These are phyloP conservation scores for Morpho helenor DNA, from an alignment of 2,888 invertebrate species.

Conservation along the genomic window DNA sequence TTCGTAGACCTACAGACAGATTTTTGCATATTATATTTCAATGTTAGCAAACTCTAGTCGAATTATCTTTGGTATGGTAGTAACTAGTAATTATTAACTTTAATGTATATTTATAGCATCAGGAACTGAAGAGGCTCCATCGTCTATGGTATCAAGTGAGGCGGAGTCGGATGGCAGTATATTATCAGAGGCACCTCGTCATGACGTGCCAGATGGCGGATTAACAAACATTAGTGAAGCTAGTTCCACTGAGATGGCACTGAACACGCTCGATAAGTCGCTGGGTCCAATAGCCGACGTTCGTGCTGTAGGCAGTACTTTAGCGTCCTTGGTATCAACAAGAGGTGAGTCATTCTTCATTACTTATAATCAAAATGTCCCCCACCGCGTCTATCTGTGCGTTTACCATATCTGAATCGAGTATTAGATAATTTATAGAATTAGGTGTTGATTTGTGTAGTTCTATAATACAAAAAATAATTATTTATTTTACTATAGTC, in stretches of 20 bases:
- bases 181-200: conserved; percentile 50
- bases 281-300: conserved; percentile 43
- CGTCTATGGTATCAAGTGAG: conserved; percentile 71
- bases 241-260: conserved; percentile 31
- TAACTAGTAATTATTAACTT: neutral
- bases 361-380: neutral
- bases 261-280: conserved; percentile 40
- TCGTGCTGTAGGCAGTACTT: conserved; percentile 42
- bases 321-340: conserved; percentile 53
- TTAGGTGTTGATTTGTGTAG: no score
- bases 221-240: conserved; percentile 34
- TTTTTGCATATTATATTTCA: no score
- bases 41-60: neutral
- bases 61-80: neutral
- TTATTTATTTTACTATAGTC: no score
- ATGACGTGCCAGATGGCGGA: conserved; percentile 38
- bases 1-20: no score
- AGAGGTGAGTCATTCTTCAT: conserved; percentile 44
- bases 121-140: conserved; percentile 67
- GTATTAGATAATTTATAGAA: no score
- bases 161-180: conserved; percentile 68
- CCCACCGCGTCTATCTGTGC: neutral
- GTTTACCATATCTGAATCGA: no score
- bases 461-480: no score
- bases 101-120: conserved; percentile 29